These are phyloP conservation scores for Archaeoteleia sp. DNA, from an alignment of 2,888 invertebrate genomes.

Conservation along the genomic window DNA sequence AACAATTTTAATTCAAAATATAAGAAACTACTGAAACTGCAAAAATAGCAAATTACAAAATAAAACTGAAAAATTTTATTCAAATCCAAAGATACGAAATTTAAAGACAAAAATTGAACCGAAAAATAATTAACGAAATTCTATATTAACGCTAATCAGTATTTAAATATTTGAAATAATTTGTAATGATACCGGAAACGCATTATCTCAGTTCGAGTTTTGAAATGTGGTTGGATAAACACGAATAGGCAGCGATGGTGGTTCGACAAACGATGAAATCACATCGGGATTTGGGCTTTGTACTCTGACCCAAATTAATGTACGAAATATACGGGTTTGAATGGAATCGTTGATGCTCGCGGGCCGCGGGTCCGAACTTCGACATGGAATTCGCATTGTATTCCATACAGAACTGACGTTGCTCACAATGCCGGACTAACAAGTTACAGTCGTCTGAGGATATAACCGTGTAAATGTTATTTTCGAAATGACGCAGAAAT, in stretches of 20 bases:
- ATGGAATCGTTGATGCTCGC: constrained; percentile 51
- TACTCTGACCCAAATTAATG: constrained; percentile 50
- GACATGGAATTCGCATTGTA: constrained; percentile 42
- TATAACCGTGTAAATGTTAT: constrained; percentile 7
- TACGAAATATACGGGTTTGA: constrained; percentile 48
- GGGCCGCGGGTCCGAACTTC: constrained; percentile 48
- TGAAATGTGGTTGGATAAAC: constrained; percentile 49
- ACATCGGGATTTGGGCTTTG: constrained; percentile 46
- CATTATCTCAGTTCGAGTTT: constrained; percentile 24
- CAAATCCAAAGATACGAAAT: no score
- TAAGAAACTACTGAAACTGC: no score
- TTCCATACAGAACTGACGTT: constrained; percentile 11
- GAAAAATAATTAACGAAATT: no score
- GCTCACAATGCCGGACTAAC: constrained; percentile 44
- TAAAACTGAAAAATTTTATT: no score
- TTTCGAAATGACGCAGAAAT: no score
- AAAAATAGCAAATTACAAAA: no score
- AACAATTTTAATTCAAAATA: no score
- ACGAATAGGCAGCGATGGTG: constrained; percentile 40
- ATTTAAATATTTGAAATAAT: no score
- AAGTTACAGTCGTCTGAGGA: constrained; percentile 29
- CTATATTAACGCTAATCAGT: no score
- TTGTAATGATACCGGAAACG: no score
- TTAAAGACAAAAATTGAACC: no score
- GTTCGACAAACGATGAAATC: constrained; percentile 47